Evolutionary conservation across 2,888 invertebrate genomes (phyloP).

Genomic region (Ormyrus labotus): DNA sequence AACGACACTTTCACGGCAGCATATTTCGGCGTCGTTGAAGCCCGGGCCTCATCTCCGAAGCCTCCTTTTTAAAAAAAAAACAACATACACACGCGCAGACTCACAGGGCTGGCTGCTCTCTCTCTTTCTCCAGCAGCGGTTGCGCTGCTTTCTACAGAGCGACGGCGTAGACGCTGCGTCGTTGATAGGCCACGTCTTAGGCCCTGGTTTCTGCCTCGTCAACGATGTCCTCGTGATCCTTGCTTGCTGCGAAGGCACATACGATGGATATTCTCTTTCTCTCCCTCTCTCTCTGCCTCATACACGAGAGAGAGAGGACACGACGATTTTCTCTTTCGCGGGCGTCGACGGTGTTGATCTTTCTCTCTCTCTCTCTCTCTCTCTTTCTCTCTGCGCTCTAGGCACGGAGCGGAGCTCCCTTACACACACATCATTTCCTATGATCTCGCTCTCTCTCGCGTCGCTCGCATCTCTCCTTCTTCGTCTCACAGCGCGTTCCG

Average conservation of each 20-base stretch:
- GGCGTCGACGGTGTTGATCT: slow-evolving; percentile 52
- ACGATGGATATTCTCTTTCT: background rate
- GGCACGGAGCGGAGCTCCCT: too few species aligned
- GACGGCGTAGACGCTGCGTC: background rate
- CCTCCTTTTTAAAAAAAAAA: slow-evolving; percentile 1
- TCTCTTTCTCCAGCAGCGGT: background rate
- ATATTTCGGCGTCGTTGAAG: slow-evolving; percentile 33
- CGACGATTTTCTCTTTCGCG: slow-evolving; percentile 7
- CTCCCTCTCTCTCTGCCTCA: slow-evolving; percentile 17
- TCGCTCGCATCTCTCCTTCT: background rate
- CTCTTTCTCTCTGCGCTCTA: background rate
- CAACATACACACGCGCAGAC: background rate
- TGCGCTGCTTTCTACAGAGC: background rate
- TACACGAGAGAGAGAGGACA: too few species aligned
- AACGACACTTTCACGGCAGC: slow-evolving; percentile 42
- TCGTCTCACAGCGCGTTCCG: slow-evolving; percentile 7
- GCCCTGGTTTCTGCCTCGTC: background rate
- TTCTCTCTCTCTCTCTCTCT: slow-evolving; percentile 30
- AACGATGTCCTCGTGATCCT: background rate
- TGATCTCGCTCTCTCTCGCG: background rate
- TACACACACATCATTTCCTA: too few species aligned
- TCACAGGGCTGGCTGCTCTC: background rate
- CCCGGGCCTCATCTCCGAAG: slow-evolving; percentile 25
- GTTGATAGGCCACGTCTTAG: slow-evolving; percentile 17
- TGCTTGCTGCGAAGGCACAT: background rate